Percentiles rank a stretch among this genome's conserved stretches.
These are phyloP conservation scores for Mythimna ferrago DNA, from an alignment of 2,888 invertebrate species.

Conservation along the genomic window DNA sequence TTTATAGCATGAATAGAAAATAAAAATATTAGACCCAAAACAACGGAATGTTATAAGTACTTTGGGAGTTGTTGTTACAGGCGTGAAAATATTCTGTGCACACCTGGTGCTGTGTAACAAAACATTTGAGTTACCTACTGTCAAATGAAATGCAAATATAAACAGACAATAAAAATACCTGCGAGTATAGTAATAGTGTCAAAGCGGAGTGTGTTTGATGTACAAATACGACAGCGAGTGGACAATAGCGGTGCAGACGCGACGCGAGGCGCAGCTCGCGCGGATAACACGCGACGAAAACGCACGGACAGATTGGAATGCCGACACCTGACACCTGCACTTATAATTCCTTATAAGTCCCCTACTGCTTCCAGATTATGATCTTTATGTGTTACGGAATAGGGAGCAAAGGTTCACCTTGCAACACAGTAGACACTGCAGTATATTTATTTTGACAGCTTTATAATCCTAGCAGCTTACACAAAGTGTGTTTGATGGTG, in stretches of 20 bases:
- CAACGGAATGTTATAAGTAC: not conserved
- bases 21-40: not conserved
- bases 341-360: conserved; percentile 57
- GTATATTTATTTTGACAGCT: conserved; percentile 55
- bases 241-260: conserved; percentile 18
- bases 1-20: conserved; percentile 4
- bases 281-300: conserved; percentile 33
- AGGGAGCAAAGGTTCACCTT: conserved; percentile 35
- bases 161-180: conserved; percentile 59
- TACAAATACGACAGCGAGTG: conserved; percentile 7
- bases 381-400: conserved; percentile 52
- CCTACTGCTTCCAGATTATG: conserved; percentile 38
- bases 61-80: conserved; percentile 2
- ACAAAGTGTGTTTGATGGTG: conserved; percentile 31
- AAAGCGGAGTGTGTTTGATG: conserved; percentile 15
- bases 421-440: conserved; percentile 10
- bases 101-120: conserved; percentile 5
- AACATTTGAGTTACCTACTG: conserved; percentile 26
- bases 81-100: conserved; percentile 30
- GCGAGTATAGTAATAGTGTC: conserved; percentile 1
- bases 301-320: conserved; percentile 62
- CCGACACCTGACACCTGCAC: conserved; percentile 72
- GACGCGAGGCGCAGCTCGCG: not conserved
- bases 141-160: conserved; percentile 54
- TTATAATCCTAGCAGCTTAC: conserved; percentile 49